Base-by-base conservation (phyloP, 2,888 invertebrate genomes). In the Pelosia muscerda region DNA sequence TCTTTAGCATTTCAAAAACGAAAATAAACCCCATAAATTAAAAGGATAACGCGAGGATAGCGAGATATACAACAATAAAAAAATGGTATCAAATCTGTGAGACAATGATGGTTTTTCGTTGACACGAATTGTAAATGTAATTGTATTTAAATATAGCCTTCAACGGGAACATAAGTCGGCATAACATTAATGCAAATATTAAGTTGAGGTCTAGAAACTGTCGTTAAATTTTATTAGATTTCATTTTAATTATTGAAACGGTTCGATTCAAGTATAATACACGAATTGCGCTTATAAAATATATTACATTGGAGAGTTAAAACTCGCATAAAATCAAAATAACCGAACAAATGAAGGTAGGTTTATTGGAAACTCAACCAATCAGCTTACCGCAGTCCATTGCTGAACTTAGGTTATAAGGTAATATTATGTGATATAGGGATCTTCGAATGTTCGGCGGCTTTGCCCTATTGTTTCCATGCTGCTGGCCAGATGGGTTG, bases 201-300 rank as follows among this genome's bases (percentile, higher is more conserved):
- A n/a, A 13, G 19, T 10, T 10, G 38, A 38, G 6, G 13, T 38
- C 38, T 56, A 56, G 26, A n/a, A 26, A 42, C 38, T 55, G 4
- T n/a, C 25, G 56, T 56, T 8, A 63, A 63, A 55, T 26, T 38
- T 63, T 63, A 55, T 63, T n/a, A 9, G 6, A 34, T 63, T 28
- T 8, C 11, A 23, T 55, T 2, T 55, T 55, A 15, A 55, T 25
- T 55, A 26, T 26, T 15, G 55, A 5, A 26, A 55, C 25, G 0
- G 55, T 55, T 26, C 10, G 3, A 54, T 54, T 54, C 23, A 10
- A 2, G 53, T 53, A 3, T 53, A 53, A 54, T 22, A 10, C 9
- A 10, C 23, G 9, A 54, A 54, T 54, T 8, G 22, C 22, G 23
- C 53, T 54, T 23, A 11, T 54, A 54, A 10, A 10, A 22, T 54